Evolutionary conservation across 92 coral and sea anemone species (phyloP).

Genomic region (Paramuricea clavata): DNA sequence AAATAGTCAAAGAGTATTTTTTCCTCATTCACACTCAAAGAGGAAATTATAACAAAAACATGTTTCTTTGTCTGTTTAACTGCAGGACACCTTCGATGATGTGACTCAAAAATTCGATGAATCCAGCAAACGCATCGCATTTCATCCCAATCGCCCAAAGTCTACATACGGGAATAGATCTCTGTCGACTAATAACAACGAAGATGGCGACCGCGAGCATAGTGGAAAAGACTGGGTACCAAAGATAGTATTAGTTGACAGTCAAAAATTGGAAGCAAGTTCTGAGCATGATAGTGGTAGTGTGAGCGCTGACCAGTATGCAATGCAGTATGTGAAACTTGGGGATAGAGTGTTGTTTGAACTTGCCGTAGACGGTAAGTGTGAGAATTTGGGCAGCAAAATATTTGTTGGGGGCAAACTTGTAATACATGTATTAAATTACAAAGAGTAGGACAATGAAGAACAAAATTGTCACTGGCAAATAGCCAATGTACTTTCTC

Average conservation of each 20-base stretch:
- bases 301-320: slow-evolving; percentile 83
- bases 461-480: too few species aligned
- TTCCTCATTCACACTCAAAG: too few species aligned
- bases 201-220: slow-evolving; percentile 33
- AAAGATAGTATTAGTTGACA: slow-evolving; percentile 57
- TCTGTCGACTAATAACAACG: slow-evolving; percentile 58
- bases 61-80: not conserved
- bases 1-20: too few species aligned
- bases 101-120: not conserved
- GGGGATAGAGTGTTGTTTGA: slow-evolving; percentile 96
- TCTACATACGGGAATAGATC: slow-evolving; percentile 92
- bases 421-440: too few species aligned
- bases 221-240: slow-evolving; percentile 66
- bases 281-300: slow-evolving; percentile 69
- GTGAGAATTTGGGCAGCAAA: too few species aligned
- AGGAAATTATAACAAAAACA: too few species aligned
- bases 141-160: slow-evolving; percentile 66
- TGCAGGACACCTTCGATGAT: not conserved
- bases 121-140: slow-evolving; percentile 1
- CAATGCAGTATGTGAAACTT: slow-evolving; percentile 78
- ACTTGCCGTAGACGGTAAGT: slow-evolving; percentile 80
- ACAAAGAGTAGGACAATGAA: too few species aligned
- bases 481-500: too few species aligned
- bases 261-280: slow-evolving; percentile 56
- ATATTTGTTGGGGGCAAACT: too few species aligned